These are phyloP conservation scores for Drosophila formosana DNA, from an alignment of 2,888 invertebrate species.

Conservation along the genomic window DNA sequence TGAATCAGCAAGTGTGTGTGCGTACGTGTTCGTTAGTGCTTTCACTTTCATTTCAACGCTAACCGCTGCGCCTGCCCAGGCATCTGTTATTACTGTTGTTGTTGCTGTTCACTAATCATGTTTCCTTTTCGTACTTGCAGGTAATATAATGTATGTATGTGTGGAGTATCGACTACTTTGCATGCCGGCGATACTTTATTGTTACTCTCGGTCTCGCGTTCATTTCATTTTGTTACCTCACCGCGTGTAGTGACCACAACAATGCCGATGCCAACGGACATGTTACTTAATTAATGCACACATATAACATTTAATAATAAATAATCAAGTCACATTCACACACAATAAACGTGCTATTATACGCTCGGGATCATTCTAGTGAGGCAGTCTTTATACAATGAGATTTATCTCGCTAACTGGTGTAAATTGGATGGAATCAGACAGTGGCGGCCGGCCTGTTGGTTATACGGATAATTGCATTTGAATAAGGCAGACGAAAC, in stretches of 20 bases:
- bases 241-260: slow-evolving; percentile 53
- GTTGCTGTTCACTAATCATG: slow-evolving; percentile 41
- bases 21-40: slow-evolving; percentile 47
- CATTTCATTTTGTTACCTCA: slow-evolving; percentile 60
- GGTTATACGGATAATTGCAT: slow-evolving; percentile 29
- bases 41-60: slow-evolving; percentile 68
- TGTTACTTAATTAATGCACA: slow-evolving; percentile 65
- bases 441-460: not conserved
- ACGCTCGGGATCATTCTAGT: slow-evolving; percentile 32
- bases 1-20: slow-evolving; percentile 24
- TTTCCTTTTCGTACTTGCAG: slow-evolving; percentile 21
- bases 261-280: slow-evolving; percentile 43
- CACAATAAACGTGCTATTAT: slow-evolving; percentile 20
- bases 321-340: slow-evolving; percentile 30
- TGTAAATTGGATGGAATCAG: slow-evolving; percentile 51
- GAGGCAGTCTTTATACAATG: slow-evolving; percentile 22
- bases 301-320: slow-evolving; percentile 29
- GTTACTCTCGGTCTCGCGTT: slow-evolving; percentile 26
- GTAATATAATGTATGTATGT: not conserved
- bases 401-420: slow-evolving; percentile 43
- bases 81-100: slow-evolving; percentile 1
- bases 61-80: slow-evolving; percentile 23
- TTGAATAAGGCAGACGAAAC: not conserved
- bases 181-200: slow-evolving; percentile 61
- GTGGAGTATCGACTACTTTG: slow-evolving; percentile 55